Base-by-base conservation (phyloP, 2,888 invertebrate species). In the Tachina fera region DNA sequence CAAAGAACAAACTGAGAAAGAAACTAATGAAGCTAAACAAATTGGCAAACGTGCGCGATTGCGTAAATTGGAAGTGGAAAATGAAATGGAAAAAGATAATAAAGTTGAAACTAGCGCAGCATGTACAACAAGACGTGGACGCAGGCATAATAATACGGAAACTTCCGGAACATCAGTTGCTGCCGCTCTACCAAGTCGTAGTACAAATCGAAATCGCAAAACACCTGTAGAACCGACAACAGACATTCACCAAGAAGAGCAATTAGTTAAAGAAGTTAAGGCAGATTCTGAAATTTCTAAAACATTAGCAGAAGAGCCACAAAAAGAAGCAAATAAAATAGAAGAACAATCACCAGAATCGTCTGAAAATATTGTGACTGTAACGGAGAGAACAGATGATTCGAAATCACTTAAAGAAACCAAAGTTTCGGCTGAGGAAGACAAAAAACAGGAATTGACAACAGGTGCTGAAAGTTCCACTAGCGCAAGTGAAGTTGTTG, bases 201-300 rank as follows among this genome's bases (percentile, higher is more conserved):
- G 39, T 67, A 22, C 60, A 41, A 74, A 61, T 53, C 58, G 49
- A 43, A 63, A 47, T 13, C 71, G 56, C 14, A 80, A 72, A 72
- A 43, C 56, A 39, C 47, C 63, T 16, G 45, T 3, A 22, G 74
- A 81, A 22, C 16, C 53, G 9, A 10, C 45, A 47, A 58, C 16
- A 9, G 9, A 56, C 13, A n/a, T 6, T 45, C 11, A 8, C 8
- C 9, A 39, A 65, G 16, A 49, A 58, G 45, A 63, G n/a, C 53
- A 47, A 47, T 19, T 16, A 53, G 9, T 16, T 63, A 14, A 43
- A 63, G 16, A 43, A 63, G 9, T 43, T 63, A 13, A 3, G 1
- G 31, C 31, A 16, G 16, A 16, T 1, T 11, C 14, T 43, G 43
- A 10, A 9, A 43, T 16, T 8, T 2, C 8, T 16, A 31, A 13